A percentile compares a stretch with the other conserved stretches of the same genome.
phyloP scores from a whole-genome alignment of 2,888 invertebrate species.

The Oxyteleia sp. region DNA sequence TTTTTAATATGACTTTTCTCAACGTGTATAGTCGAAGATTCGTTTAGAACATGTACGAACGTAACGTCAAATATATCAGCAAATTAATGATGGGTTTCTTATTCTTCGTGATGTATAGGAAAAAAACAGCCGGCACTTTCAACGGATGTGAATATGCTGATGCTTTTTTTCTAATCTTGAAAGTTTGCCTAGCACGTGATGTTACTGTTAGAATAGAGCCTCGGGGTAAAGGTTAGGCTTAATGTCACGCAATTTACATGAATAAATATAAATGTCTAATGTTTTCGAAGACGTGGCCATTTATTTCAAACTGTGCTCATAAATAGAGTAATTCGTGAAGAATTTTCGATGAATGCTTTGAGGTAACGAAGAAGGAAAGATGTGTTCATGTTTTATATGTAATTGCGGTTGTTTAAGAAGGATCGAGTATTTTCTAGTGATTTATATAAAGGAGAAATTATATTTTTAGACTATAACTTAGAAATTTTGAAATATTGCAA shows the following conservation, averaged over 20 bases:
- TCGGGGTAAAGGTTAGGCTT: slow-evolving; percentile 33
- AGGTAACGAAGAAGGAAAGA: slow-evolving; percentile 12
- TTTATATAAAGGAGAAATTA: too few species aligned
- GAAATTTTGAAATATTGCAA: too few species aligned
- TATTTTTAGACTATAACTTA: too few species aligned
- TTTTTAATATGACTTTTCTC: too few species aligned
- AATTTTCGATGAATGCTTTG: neutral
- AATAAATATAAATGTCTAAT: slow-evolving; percentile 51
- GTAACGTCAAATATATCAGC: too few species aligned
- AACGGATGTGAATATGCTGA: neutral
- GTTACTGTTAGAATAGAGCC: slow-evolving; percentile 27
- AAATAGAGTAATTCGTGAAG: slow-evolving; percentile 15
- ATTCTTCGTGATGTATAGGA: too few species aligned
- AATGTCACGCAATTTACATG: slow-evolving; percentile 40
- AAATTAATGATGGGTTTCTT: too few species aligned
- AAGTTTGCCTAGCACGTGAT: slow-evolving; percentile 23
- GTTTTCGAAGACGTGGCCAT: slow-evolving; percentile 35
- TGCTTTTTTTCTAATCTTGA: slow-evolving; percentile 39
- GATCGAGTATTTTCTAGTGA: too few species aligned
- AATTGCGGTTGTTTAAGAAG: slow-evolving; percentile 4
- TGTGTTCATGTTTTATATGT: neutral
- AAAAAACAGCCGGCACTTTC: too few species aligned
- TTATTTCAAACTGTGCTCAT: slow-evolving; percentile 8
- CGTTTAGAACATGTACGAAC: too few species aligned
- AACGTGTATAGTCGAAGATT: too few species aligned